Conservation (phyloP, 2,113 vertebrate genomes). For the Chrysochloris asiatica region DNA sequence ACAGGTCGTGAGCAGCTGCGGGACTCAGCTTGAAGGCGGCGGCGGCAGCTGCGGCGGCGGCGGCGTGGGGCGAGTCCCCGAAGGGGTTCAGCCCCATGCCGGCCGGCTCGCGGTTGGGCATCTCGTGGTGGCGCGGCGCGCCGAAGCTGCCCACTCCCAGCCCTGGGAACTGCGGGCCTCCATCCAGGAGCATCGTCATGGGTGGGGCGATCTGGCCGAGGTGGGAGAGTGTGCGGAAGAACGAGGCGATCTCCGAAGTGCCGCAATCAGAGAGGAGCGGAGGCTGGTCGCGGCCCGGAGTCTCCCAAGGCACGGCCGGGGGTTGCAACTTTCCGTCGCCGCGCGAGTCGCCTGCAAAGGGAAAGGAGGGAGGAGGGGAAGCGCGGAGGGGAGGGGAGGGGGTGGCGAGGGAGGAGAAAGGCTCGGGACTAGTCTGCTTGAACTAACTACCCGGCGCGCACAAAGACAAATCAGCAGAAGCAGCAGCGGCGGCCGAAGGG, state of each 20-base stretch:
- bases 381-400: not conserved
- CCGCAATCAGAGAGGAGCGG: slow-evolving; percentile 42
- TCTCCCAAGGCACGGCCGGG: slow-evolving; percentile 54
- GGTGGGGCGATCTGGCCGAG: slow-evolving; percentile 79
- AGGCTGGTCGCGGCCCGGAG: slow-evolving; percentile 57
- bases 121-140: slow-evolving; percentile 90
- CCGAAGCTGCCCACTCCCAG: slow-evolving; percentile 96
- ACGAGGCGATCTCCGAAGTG: slow-evolving; percentile 37
- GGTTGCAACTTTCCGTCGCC: slow-evolving; percentile 74
- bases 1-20: slow-evolving; percentile 93
- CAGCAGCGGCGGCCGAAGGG: slow-evolving; percentile 72
- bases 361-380: slow-evolving; percentile 71
- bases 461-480: slow-evolving; percentile 79
- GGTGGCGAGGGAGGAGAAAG: slow-evolving; percentile 68
- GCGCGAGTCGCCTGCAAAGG: slow-evolving; percentile 76
- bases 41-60: slow-evolving; percentile 77
- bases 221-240: slow-evolving; percentile 63
- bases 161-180: slow-evolving; percentile 97
- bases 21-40: slow-evolving; percentile 89
- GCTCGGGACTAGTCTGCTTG: slow-evolving; percentile 77
- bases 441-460: slow-evolving; percentile 74
- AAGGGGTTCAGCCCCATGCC: slow-evolving; percentile 94
- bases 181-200: slow-evolving; percentile 98
- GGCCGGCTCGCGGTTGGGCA: slow-evolving; percentile 91
- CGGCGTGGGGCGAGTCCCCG: slow-evolving; percentile 92